Percentiles rank a stretch among this genome's conserved stretches.
Conservation (phyloP, 30 jellyfish, hydroid and myxozoan genomes). For the Pseudorhiza aurosa region DNA sequence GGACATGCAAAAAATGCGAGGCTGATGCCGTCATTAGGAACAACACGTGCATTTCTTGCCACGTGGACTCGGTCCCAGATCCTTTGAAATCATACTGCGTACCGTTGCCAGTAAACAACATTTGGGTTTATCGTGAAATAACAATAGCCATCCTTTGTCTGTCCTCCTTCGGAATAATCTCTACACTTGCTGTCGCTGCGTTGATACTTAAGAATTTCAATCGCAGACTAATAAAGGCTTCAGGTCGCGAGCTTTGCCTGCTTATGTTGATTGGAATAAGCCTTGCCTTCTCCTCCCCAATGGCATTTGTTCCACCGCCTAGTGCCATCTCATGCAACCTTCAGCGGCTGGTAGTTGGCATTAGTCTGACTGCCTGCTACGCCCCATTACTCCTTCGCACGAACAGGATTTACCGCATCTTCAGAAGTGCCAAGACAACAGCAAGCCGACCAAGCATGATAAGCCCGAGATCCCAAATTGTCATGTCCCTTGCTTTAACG, state of each 20-base stretch:
- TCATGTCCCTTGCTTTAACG: conserved; percentile 62
- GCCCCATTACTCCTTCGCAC: conserved; percentile 83
- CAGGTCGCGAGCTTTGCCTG: conserved; percentile 92
- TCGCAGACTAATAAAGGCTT: conserved; percentile 67
- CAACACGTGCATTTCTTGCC: conserved; percentile 76
- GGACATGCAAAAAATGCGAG: conserved; percentile 78
- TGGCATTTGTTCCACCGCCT: conserved; percentile 69
- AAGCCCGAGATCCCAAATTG: conserved; percentile 78
- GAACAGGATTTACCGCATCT: conserved; percentile 82
- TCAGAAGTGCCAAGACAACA: conserved; percentile 78
- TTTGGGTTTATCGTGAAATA: background rate
- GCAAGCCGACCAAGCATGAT: conserved; percentile 74
- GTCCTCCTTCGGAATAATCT: conserved; percentile 44
- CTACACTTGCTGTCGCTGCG: conserved; percentile 64
- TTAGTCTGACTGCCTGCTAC: conserved; percentile 72
- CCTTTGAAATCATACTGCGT: conserved; percentile 29
- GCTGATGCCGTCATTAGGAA: conserved; percentile 43
- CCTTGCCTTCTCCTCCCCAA: conserved; percentile 60
- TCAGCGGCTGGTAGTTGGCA: conserved; percentile 71
- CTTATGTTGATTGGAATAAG: conserved; percentile 78
- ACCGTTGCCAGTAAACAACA: conserved; percentile 34
- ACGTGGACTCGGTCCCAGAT: conserved; percentile 46
- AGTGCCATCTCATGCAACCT: conserved; percentile 57
- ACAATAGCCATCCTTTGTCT: conserved; percentile 1
- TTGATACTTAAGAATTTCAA: conserved; percentile 71